Base-by-base conservation (phyloP, 1,140 invertebrate genomes). In the Habropoda laboriosa region DNA sequence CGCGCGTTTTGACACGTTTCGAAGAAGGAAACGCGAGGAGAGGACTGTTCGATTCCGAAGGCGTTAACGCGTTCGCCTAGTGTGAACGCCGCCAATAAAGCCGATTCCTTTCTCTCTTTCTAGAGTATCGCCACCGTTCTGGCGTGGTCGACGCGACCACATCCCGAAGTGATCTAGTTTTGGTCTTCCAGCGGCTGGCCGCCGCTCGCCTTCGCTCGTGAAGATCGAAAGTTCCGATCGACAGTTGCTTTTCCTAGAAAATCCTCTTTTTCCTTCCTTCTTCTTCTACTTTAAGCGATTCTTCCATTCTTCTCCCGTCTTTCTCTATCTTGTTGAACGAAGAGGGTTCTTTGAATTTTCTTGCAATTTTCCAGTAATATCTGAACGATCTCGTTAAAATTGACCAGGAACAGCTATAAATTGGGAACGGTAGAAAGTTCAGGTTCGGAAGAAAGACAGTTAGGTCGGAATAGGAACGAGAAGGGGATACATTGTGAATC, bases 61-160 rank as follows among this genome's bases (percentile, higher is more conserved):
- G 35, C 7, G 30, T 61, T 40, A 49, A 49, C 27, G n/a, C n/a
- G 47, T 42, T n/a, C 47, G 67, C 47, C 49, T 55, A 55, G 45
- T 78, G 72, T 60, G 80, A 70, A 78, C 60, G 68, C 71, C 51
- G 58, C 64, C 53, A 66, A 72, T 67, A 73, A 80, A 60, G 72
- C 51, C 55, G 72, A 67, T 80, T 74, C 49, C 78, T 82, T 85
- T 83, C 82, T 85, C 61, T 80, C 72, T 80, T 66, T 80, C 53
- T 49, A 60, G 21, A 40, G 35, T 60, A 76, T 45, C 70, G 49
- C 21, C 35, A 64, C 35, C 38, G 60, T 47, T 49, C 45, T 60
- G 72, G 51, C 79, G 72, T 80, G 72, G 60, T 32, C 72, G 70
- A 49, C 55, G 47, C 49, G 63, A 67, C 61, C 61, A 63, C 75